A percentile compares a stretch with the other conserved stretches of the same genome.
Evolutionary conservation across 2,113 vertebrate species (phyloP).

Genomic region (Bos taurus): DNA sequence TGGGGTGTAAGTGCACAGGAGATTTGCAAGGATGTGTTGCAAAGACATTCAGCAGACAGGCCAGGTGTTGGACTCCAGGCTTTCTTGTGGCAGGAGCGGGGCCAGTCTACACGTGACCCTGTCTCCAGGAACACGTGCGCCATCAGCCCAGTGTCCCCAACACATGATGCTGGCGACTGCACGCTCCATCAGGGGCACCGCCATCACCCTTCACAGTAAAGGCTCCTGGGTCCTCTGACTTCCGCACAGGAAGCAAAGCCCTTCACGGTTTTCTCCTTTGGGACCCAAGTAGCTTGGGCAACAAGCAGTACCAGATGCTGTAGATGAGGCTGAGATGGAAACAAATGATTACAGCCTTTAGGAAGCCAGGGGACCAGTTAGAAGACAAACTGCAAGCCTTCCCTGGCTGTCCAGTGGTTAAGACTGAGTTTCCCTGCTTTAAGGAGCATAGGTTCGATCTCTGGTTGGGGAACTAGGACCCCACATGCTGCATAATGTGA

Average conservation of each 20-base stretch:
- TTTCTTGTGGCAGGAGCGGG: background rate
- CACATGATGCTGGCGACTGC: background rate
- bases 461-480: background rate
- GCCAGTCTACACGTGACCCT: too few species aligned
- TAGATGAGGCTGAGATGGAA: background rate
- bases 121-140: background rate
- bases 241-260: background rate
- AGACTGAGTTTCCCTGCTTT: background rate
- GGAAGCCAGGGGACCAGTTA: background rate
- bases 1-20: background rate
- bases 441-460: rapidly evolving
- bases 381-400: background rate
- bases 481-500: background rate
- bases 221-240: background rate
- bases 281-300: background rate
- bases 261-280: background rate
- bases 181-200: background rate
- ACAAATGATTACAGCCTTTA: background rate
- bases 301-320: background rate
- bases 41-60: background rate
- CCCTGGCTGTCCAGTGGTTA: background rate
- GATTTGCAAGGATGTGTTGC: background rate
- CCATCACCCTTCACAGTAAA: background rate
- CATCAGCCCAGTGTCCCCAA: background rate
- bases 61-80: background rate